These are phyloP conservation scores for Meteorus sp. DNA, from an alignment of 1,140 invertebrate genomes.

Conservation along the genomic window DNA sequence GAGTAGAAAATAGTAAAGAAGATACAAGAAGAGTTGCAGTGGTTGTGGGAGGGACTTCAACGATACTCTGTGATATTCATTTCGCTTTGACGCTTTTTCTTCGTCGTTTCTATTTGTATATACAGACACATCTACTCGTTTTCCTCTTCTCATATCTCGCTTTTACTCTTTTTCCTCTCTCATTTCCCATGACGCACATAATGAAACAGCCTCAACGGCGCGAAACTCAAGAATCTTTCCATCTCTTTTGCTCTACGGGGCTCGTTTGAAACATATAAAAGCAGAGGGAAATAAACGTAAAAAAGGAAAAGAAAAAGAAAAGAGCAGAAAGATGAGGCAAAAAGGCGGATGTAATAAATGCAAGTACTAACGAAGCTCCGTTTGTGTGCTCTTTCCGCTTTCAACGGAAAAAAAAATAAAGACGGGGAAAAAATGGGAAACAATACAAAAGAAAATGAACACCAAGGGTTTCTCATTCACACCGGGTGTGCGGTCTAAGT, in stretches of 20 bases:
- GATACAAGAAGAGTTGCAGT: slow-evolving; percentile 9
- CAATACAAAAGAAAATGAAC: not conserved
- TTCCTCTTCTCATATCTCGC: slow-evolving; percentile 3
- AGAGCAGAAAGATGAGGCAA: not conserved
- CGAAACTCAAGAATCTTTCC: slow-evolving; percentile 24
- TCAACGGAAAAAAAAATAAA: not conserved
- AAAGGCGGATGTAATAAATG: slow-evolving; percentile 9
- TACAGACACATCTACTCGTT: too few relatives aligned
- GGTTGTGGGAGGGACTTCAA: slow-evolving; percentile 2
- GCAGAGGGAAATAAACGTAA: too few relatives aligned
- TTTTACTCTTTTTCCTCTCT: not conserved
- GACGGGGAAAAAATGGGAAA: not conserved
- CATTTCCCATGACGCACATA: slow-evolving; percentile 13
- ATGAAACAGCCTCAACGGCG: slow-evolving; percentile 6
- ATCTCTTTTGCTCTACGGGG: not conserved
- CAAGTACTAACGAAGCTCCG: slow-evolving; percentile 8
- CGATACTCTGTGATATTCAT: slow-evolving; percentile 21
- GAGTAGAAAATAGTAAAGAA: not conserved
- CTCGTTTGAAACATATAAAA: slow-evolving; percentile 10
- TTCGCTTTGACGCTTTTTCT: slow-evolving; percentile 19
- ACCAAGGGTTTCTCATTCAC: not conserved
- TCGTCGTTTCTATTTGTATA: not conserved
- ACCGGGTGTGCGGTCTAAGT: not conserved
- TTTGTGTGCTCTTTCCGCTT: slow-evolving; percentile 11
- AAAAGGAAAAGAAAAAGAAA: not conserved